Conservation (phyloP, 2,888 invertebrate genomes). For the Drosophila nigricruria region DNA sequence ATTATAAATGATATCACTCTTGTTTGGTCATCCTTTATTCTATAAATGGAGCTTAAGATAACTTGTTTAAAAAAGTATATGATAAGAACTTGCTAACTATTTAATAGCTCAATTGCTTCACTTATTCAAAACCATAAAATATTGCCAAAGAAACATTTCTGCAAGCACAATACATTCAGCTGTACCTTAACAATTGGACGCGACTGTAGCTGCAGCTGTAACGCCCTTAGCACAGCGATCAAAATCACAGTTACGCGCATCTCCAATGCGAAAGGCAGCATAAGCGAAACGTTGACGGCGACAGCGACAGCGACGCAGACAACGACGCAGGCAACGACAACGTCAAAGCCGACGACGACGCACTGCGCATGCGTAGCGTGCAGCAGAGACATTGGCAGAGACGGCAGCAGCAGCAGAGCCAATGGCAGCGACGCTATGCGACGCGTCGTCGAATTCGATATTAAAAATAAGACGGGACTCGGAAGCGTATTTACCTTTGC, state of each 20-base stretch:
- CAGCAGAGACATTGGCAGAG: constrained; percentile 2
- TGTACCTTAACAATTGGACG: neutral
- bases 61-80: too few species aligned
- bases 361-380: constrained; percentile 55
- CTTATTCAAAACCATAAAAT: neutral
- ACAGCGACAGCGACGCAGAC: neutral
- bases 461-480: constrained; percentile 71
- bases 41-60: too few species aligned
- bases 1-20: neutral
- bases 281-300: constrained; percentile 4
- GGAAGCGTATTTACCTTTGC: constrained; percentile 65
- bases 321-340: neutral
- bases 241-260: constrained; percentile 47
- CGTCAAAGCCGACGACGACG: constrained; percentile 13
- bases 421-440: constrained; percentile 24
- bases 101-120: neutral
- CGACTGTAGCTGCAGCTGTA: constrained; percentile 16
- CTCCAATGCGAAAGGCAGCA: constrained; percentile 43
- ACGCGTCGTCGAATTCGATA: constrained; percentile 56
- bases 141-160: neutral
- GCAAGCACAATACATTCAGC: neutral
- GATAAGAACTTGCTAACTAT: neutral
- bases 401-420: constrained; percentile 4
- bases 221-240: constrained; percentile 1
- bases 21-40: neutral